phyloP scores from a whole-genome alignment of 92 coral and sea anemone genomes.

The Phymanthus crucifer region DNA sequence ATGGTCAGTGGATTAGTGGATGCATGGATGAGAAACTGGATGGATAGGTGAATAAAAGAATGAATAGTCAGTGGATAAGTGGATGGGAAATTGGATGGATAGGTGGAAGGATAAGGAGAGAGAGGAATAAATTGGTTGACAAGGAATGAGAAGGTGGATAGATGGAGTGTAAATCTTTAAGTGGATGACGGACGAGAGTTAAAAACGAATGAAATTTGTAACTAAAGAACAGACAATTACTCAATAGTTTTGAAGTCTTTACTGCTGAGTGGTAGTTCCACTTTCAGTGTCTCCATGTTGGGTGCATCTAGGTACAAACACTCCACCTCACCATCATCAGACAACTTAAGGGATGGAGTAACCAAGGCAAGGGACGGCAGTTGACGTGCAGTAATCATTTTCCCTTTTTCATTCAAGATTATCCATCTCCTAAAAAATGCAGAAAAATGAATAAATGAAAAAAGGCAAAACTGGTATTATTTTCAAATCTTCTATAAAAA shows the following conservation, averaged over 20 bases:
- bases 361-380: slow-evolving; percentile 74
- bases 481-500: too few species aligned
- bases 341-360: slow-evolving; percentile 40
- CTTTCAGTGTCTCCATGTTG: slow-evolving; percentile 73
- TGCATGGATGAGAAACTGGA: background rate
- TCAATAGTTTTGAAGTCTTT: slow-evolving; percentile 13
- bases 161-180: background rate
- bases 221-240: background rate
- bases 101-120: background rate
- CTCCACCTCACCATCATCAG: slow-evolving; percentile 42
- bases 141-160: background rate
- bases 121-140: too few species aligned
- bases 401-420: slow-evolving; percentile 65
- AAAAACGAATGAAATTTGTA: background rate
- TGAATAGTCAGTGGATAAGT: background rate
- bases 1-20: too few species aligned
- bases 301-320: slow-evolving; percentile 75
- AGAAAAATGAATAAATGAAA: background rate
- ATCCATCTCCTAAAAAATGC: slow-evolving; percentile 69
- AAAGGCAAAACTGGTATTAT: too few species aligned
- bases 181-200: background rate
- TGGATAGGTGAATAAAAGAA: background rate
- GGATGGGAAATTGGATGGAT: background rate
- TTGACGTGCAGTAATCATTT: slow-evolving; percentile 39
- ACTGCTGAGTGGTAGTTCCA: slow-evolving; percentile 39